phyloP scores from a whole-genome alignment of 2,113 vertebrate species.

The Semnornis frantzii region DNA sequence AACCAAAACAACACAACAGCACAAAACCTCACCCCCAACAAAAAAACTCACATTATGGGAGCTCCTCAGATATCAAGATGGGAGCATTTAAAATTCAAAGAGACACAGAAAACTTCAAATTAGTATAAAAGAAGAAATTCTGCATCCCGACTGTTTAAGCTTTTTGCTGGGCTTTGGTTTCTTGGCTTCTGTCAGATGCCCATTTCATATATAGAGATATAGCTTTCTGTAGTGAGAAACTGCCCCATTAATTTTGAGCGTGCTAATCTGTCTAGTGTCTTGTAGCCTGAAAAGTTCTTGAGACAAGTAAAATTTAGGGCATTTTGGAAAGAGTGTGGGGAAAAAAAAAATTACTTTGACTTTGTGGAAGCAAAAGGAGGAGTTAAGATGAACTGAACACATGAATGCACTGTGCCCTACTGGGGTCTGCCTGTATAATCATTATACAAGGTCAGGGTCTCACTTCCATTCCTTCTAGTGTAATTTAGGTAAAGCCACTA shows the following conservation, averaged over 20 bases:
- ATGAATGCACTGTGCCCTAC: neutral
- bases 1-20: too few relatives aligned
- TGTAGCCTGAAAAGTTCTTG: neutral
- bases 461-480: slow-evolving; percentile 47
- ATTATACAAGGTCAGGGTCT: slow-evolving; percentile 69
- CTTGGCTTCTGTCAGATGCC: neutral
- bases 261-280: neutral
- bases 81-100: neutral
- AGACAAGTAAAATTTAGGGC: neutral
- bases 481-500: slow-evolving; percentile 66
- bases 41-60: neutral
- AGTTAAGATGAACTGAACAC: slow-evolving; percentile 35
- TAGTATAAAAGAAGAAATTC: neutral
- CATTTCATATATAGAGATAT: neutral
- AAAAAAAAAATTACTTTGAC: neutral
- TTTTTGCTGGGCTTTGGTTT: neutral
- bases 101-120: neutral
- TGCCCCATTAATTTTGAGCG: neutral
- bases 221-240: neutral
- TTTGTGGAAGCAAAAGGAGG: slow-evolving; percentile 4
- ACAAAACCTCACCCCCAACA: too few relatives aligned
- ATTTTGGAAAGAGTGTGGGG: neutral
- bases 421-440: slow-evolving; percentile 50
- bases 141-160: neutral
- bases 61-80: neutral